phyloP scores from a whole-genome alignment of 2,888 invertebrate genomes.

The Desoria tigrina region DNA sequence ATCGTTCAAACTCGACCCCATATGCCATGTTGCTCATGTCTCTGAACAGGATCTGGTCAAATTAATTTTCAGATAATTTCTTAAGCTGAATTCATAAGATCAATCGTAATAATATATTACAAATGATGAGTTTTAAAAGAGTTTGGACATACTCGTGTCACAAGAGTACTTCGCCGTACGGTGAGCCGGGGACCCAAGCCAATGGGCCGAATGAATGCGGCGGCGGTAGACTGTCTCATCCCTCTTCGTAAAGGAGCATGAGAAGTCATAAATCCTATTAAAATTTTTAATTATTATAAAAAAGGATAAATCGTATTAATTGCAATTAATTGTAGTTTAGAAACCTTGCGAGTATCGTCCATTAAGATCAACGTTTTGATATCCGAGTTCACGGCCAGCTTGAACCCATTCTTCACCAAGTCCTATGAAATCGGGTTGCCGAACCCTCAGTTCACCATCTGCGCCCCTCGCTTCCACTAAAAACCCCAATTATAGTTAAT shows the following conservation, averaged over 20 bases:
- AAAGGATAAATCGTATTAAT: background rate
- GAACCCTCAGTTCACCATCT: constrained; percentile 33
- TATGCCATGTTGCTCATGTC: constrained; percentile 19
- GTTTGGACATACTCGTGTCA: constrained; percentile 28
- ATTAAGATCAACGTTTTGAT: constrained; percentile 35
- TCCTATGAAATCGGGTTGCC: constrained; percentile 31
- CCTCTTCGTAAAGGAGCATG: constrained; percentile 32
- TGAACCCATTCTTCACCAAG: constrained; percentile 34
- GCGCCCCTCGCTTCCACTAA: background rate
- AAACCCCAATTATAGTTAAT: background rate
- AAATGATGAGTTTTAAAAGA: background rate
- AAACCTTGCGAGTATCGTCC: constrained; percentile 4
- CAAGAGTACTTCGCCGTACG: constrained; percentile 35
- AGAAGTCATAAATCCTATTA: constrained; percentile 1
- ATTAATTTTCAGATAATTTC: constrained; percentile 1
- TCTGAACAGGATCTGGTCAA: background rate
- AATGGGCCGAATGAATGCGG: constrained; percentile 31
- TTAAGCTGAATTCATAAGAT: background rate
- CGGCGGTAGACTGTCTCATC: constrained; percentile 33
- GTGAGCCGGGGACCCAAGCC: constrained; percentile 24
- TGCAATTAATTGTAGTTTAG: background rate
- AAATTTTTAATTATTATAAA: too few species aligned
- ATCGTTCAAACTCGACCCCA: constrained; percentile 39
- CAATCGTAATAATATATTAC: background rate
- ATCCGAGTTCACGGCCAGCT: constrained; percentile 34